These are phyloP conservation scores for Drosophila erecta DNA, from an alignment of 1,140 invertebrate genomes.

Conservation along the genomic window DNA sequence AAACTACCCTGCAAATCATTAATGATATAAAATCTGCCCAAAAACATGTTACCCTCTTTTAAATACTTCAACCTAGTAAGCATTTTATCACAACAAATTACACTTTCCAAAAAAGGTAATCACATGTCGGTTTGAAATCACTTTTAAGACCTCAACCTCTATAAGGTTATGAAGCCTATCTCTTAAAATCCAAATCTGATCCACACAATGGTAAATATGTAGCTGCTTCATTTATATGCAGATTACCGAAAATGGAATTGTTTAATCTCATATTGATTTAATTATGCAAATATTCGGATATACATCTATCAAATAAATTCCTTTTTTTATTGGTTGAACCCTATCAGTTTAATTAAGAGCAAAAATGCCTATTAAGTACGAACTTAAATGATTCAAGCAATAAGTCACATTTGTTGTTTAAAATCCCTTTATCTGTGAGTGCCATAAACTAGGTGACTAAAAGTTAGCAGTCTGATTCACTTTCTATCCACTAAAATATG, in stretches of 20 bases:
- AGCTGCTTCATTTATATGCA: not conserved
- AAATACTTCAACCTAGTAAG: not conserved
- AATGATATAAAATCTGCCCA: not conserved
- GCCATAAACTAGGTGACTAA: not conserved
- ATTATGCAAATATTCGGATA: constrained; percentile 12
- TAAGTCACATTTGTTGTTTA: not conserved
- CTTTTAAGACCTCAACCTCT: not conserved
- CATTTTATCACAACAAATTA: not conserved
- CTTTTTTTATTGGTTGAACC: no score
- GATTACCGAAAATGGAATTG: not conserved
- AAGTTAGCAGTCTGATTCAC: constrained; percentile 10
- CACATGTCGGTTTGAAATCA: no score
- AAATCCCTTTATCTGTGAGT: not conserved
- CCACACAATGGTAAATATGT: not conserved
- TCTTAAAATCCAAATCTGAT: not conserved
- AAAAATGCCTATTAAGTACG: no score
- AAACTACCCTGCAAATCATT: not conserved
- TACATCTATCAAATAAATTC: not conserved
- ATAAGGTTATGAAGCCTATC: not conserved
- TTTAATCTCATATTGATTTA: not conserved
- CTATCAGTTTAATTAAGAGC: no score
- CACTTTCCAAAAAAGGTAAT: no score
- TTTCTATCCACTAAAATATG: constrained; percentile 2
- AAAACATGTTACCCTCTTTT: no score
- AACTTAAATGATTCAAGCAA: not conserved